Evolutionary conservation across 2,797 vertebrate species (phyloP).

Genomic region (Hoplostethus atlanticus): DNA sequence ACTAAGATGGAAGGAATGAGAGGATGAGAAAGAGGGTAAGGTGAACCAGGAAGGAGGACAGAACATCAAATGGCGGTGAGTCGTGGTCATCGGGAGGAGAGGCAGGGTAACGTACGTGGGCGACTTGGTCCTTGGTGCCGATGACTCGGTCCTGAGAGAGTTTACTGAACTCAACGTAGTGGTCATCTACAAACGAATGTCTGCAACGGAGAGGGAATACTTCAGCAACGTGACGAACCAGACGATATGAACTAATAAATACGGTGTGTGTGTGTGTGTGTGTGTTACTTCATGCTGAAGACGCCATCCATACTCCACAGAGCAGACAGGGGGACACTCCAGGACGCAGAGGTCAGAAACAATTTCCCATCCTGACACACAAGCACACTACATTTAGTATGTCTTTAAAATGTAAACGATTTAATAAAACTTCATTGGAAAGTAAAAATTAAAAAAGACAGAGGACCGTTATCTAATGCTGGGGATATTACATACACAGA

Average conservation of each 20-base stretch:
- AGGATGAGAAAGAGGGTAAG: no score
- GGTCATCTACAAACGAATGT: slow-evolving; percentile 94
- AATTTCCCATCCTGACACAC: slow-evolving; percentile 90
- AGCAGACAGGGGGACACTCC: slow-evolving; percentile 94
- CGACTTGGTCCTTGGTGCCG: slow-evolving; percentile 96
- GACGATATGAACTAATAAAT: no score
- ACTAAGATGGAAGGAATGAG: no score
- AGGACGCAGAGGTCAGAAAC: slow-evolving; percentile 93
- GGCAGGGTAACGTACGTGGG: slow-evolving; percentile 87
- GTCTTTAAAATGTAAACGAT: background rate
- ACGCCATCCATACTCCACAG: slow-evolving; percentile 95
- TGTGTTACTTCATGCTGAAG: slow-evolving; percentile 93
- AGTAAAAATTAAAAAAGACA: no score
- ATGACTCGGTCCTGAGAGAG: slow-evolving; percentile 96
- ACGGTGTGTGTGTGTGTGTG: background rate
- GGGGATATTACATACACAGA: no score
- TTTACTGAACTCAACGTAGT: slow-evolving; percentile 98
- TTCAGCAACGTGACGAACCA: no score
- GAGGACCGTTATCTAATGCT: no score
- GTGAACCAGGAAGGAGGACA: no score
- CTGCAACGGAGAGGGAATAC: slow-evolving; percentile 67
- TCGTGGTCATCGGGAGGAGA: no score
- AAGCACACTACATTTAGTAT: background rate
- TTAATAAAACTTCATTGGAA: background rate
- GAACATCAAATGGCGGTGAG: background rate